phyloP scores from a whole-genome alignment of 1,140 invertebrate genomes.

The Plutomurus gul region DNA sequence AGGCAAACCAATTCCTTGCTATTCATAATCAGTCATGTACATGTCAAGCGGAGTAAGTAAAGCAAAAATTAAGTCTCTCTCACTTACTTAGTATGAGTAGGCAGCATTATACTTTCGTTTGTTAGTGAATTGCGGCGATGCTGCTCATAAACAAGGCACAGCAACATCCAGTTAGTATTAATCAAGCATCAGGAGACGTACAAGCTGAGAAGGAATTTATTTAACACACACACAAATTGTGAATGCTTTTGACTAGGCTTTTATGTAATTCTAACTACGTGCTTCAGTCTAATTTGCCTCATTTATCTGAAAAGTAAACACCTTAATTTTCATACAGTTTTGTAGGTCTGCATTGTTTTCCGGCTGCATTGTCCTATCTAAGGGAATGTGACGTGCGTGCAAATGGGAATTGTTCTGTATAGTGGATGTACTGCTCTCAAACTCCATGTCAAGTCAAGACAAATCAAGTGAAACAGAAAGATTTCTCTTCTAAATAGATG shows the following conservation, averaged over 20 bases:
- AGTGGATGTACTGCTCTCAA: not conserved
- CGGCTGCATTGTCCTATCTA: not conserved
- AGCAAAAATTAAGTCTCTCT: not conserved
- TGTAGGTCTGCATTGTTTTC: constrained; percentile 14
- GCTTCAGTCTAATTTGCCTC: constrained; percentile 16
- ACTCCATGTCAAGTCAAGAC: not conserved
- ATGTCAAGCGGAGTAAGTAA: not conserved
- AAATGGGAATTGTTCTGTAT: not conserved
- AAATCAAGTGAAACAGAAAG: constrained; percentile 16
- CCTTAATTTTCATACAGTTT: constrained; percentile 7
- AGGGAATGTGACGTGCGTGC: constrained; percentile 2
- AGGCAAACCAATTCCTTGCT: not conserved
- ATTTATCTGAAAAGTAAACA: constrained; percentile 17
- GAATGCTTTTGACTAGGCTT: not conserved
- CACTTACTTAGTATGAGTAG: not conserved
- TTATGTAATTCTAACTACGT: not conserved
- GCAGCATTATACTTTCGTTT: not conserved
- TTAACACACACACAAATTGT: no score
- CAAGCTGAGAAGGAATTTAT: no score
- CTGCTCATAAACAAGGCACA: no score
- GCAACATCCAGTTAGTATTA: no score
- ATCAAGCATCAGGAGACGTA: no score
- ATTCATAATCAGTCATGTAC: not conserved
- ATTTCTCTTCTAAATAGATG: not conserved
- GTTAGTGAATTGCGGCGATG: no score